Conservation (phyloP, 2,113 vertebrate genomes). For the Aleadryas rufinucha region DNA sequence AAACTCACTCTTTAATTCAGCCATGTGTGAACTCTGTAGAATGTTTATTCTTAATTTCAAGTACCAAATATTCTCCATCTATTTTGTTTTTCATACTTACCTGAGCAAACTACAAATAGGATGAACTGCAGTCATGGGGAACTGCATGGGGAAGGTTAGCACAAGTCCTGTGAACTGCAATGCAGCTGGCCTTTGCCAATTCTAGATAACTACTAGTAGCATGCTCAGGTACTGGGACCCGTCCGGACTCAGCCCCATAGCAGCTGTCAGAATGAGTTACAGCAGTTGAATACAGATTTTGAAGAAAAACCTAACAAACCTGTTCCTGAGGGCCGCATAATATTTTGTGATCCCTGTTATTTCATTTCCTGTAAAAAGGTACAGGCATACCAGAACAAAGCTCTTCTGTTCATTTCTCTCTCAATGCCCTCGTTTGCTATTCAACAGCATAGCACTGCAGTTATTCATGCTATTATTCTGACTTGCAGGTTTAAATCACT, state of each 20-base stretch:
- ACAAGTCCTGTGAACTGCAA: background rate
- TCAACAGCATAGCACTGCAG: background rate
- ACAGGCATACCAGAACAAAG: background rate
- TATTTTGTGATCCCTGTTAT: background rate
- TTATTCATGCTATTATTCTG: background rate
- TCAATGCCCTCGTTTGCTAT: background rate
- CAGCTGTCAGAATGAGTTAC: background rate
- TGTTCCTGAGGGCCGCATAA: background rate
- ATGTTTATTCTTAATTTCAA: background rate
- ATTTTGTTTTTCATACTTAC: background rate
- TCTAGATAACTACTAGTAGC: background rate
- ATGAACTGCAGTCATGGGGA: background rate
- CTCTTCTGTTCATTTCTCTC: background rate
- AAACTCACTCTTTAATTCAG: background rate
- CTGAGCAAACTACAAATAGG: background rate
- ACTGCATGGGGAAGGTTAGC: background rate
- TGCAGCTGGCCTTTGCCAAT: background rate
- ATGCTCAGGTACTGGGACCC: background rate
- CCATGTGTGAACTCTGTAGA: background rate
- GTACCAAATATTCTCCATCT: rapidly evolving
- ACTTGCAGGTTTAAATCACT: background rate
- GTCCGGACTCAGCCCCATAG: background rate
- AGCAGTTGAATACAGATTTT: background rate
- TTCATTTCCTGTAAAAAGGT: background rate
- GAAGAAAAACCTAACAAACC: background rate